Conservation (phyloP, 2,113 vertebrate genomes). For the Apistogramma diplotaenia region DNA sequence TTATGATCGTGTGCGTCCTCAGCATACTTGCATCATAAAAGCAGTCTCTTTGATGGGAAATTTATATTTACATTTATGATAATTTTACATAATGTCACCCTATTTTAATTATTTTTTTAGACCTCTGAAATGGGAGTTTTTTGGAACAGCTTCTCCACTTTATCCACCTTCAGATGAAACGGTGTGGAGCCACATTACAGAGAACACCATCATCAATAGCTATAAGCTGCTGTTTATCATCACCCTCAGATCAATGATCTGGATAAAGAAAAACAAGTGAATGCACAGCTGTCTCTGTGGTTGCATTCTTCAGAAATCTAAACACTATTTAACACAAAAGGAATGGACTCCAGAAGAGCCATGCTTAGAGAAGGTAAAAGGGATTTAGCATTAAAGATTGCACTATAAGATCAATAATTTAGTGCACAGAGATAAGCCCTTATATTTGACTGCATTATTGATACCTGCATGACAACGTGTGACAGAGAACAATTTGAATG, state of each 20-base stretch:
- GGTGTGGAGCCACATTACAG: not conserved
- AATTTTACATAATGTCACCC: not conserved
- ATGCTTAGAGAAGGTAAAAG: not conserved
- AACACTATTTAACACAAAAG: not conserved
- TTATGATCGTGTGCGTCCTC: not conserved
- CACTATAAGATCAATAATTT: slow-evolving; percentile 23
- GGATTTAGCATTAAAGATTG: not conserved
- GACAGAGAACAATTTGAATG: not conserved
- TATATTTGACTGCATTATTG: slow-evolving; percentile 18
- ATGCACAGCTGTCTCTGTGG: not conserved
- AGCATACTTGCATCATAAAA: not conserved
- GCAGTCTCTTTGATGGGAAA: not conserved
- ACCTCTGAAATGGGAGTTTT: not conserved
- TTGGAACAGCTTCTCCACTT: not conserved
- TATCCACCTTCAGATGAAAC: not conserved
- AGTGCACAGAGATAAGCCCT: not conserved
- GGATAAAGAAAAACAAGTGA: not conserved
- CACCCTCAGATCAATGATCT: not conserved
- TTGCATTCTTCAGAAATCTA: not conserved
- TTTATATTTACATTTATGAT: not conserved
- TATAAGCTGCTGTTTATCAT: not conserved
- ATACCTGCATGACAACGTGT: not conserved
- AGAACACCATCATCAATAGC: not conserved
- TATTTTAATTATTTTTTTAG: not conserved
- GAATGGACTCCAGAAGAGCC: not conserved